Percentiles rank a stretch among this genome's conserved stretches.
Evolutionary conservation across 2,797 vertebrate species (phyloP).

Genomic region (Myotis findleyi): DNA sequence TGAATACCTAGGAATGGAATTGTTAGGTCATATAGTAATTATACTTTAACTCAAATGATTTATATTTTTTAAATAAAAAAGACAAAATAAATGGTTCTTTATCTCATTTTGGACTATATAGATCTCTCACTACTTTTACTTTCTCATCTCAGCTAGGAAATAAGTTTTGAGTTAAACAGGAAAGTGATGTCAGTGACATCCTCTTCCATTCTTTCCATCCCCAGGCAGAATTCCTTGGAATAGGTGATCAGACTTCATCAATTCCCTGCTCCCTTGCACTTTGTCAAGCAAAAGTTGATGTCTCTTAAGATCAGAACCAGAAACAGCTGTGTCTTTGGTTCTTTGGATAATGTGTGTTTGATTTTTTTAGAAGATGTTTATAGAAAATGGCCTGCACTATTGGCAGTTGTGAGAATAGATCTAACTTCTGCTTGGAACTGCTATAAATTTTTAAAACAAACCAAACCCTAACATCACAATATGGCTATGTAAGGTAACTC

Average conservation of each 20-base stretch:
- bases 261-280: conserved; percentile 61
- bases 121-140: conserved; percentile 50
- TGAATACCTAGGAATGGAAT: conserved; percentile 62
- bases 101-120: conserved; percentile 50
- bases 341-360: conserved; percentile 72
- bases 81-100: conserved; percentile 53
- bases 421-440: conserved; percentile 80
- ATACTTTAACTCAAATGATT: conserved; percentile 59
- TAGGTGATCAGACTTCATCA: conserved; percentile 72
- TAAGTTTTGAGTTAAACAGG: conserved; percentile 73
- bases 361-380: conserved; percentile 73
- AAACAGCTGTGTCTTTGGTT: conserved; percentile 73
- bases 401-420: conserved; percentile 80
- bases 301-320: conserved; percentile 72
- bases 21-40: conserved; percentile 52
- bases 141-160: conserved; percentile 66
- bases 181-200: conserved; percentile 66
- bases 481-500: conserved; percentile 78
- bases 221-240: conserved; percentile 65
- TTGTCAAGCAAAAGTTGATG: conserved; percentile 69
- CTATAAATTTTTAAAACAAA: conserved; percentile 84
- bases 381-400: conserved; percentile 77
- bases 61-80: conserved; percentile 68
- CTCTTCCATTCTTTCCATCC: conserved; percentile 57
- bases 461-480: conserved; percentile 79